Conservation (phyloP, 2,797 vertebrate genomes). For the Phrynocephalus forsythii region DNA sequence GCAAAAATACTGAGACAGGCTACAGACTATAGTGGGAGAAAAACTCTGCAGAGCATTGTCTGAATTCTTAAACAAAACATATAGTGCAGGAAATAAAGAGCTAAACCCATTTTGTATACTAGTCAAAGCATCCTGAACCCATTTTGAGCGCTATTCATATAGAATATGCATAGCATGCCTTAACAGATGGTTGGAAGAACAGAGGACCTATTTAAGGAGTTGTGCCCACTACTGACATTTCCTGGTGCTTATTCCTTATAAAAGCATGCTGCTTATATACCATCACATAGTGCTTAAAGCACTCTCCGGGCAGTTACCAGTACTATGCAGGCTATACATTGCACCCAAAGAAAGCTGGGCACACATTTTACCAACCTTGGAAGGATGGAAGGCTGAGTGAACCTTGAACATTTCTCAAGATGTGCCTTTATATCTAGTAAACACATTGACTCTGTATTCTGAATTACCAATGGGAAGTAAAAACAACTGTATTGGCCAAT, state of each 20-base stretch:
- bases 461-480: not conserved
- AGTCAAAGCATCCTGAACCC: not conserved
- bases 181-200: constrained; percentile 32
- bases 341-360: no score
- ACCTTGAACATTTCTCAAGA: not conserved
- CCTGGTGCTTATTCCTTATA: not conserved
- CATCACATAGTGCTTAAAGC: no score
- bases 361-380: no score
- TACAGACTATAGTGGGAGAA: constrained; percentile 49
- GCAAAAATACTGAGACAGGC: constrained; percentile 62
- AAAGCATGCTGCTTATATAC: not conserved
- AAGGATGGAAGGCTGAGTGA: no score
- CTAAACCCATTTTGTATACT: constrained; percentile 37
- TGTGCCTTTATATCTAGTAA: not conserved
- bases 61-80: constrained; percentile 63
- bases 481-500: not conserved
- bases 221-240: no score
- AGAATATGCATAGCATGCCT: not conserved
- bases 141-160: no score
- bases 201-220: not conserved
- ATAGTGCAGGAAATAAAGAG: constrained; percentile 46
- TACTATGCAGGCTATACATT: no score
- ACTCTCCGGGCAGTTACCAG: no score
- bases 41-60: constrained; percentile 56
- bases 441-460: no score